A percentile compares a stretch with the other conserved stretches of the same genome.
Evolutionary conservation across 2,113 vertebrate genomes (phyloP).

Genomic region (Gobiocypris rarus): DNA sequence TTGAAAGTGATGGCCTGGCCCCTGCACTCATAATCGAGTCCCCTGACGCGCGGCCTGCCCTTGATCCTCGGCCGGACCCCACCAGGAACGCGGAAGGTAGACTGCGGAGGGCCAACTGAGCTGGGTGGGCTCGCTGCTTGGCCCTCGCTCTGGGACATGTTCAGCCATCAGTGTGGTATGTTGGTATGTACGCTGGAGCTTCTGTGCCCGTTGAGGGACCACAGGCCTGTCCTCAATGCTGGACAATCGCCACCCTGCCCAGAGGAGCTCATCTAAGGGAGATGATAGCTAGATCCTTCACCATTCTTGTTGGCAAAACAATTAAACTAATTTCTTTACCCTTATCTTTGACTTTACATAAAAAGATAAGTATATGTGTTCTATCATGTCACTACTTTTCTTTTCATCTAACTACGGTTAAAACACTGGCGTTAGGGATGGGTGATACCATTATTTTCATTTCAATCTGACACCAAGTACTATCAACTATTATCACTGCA

Average conservation of each 20-base stretch:
- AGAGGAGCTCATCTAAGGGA: conserved; percentile 35
- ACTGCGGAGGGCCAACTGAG: conserved; percentile 60
- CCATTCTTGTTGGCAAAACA: background rate
- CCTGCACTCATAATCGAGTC: conserved; percentile 74
- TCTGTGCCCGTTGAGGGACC: conserved; percentile 61
- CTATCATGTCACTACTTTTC: background rate
- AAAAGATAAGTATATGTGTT: background rate
- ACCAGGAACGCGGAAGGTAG: conserved; percentile 74
- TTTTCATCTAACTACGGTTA: background rate
- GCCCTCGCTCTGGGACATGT: conserved; percentile 67
- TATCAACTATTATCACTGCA: too few species aligned
- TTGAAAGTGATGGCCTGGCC: conserved; percentile 74
- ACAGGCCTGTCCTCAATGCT: background rate
- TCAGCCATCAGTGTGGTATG: conserved; percentile 75
- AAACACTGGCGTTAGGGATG: background rate
- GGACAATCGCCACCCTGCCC: conserved; percentile 31
- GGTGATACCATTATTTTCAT: too few species aligned
- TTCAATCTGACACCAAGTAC: too few species aligned
- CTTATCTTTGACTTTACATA: background rate
- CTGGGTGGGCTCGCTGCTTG: conserved; percentile 76
- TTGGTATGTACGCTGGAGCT: conserved; percentile 69
- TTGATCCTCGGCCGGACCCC: conserved; percentile 70
- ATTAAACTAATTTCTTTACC: background rate
- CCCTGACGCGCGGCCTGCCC: conserved; percentile 72
- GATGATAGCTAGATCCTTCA: conserved; percentile 28